Evolutionary conservation across 2,113 vertebrate genomes (phyloP).

Genomic region (Elephas maximus): DNA sequence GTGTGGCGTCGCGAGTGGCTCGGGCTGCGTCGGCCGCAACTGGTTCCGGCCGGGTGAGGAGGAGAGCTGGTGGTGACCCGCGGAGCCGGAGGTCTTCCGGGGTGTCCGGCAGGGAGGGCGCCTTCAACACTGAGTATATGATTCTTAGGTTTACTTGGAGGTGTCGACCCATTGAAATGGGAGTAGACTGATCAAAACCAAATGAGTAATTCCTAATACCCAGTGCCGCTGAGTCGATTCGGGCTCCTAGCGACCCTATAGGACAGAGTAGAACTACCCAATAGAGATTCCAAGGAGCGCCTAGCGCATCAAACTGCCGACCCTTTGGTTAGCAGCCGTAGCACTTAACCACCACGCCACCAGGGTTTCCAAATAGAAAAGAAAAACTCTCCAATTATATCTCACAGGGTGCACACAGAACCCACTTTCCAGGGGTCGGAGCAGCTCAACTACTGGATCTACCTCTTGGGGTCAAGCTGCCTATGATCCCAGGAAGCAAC

Average conservation of each 20-base stretch:
- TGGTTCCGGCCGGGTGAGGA: rapidly evolving
- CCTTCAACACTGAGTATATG: not conserved
- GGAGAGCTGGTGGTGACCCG: rapidly evolving
- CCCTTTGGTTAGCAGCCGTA: too few species aligned
- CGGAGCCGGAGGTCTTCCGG: rapidly evolving
- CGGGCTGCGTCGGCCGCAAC: rapidly evolving
- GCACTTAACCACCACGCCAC: too few species aligned
- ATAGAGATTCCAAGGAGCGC: too few species aligned
- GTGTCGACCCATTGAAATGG: not conserved
- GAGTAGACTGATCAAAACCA: not conserved
- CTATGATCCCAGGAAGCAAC: slow-evolving; percentile 81
- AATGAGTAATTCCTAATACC: not conserved
- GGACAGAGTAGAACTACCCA: too few species aligned
- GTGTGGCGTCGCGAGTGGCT: rapidly evolving
- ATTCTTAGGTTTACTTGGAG: not conserved
- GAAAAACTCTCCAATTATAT: not conserved
- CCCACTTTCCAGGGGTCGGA: slow-evolving; percentile 43
- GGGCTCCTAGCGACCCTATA: too few species aligned
- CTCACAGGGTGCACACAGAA: slow-evolving; percentile 64
- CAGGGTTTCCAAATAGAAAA: not conserved
- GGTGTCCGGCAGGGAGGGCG: rapidly evolving
- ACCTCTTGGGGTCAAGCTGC: slow-evolving; percentile 84
- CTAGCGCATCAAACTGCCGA: too few species aligned
- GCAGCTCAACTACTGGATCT: slow-evolving; percentile 75
- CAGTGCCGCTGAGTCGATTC: too few species aligned